A percentile compares a stretch with the other conserved stretches of the same genome.
phyloP scores from a whole-genome alignment of 2,888 invertebrate genomes.

The Dynastes tityus region DNA sequence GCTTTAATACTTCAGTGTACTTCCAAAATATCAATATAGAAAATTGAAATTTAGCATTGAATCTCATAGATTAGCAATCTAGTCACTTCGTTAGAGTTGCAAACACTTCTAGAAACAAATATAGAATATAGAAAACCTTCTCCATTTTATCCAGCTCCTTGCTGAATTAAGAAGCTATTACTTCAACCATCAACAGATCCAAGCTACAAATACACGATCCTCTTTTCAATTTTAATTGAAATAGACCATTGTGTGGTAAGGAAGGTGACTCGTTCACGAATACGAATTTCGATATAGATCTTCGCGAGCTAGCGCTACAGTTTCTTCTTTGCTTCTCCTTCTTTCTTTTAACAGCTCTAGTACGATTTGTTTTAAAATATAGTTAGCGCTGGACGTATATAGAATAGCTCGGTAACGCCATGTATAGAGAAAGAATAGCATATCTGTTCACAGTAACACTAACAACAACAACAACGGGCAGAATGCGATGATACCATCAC shows the following conservation, averaged over 20 bases:
- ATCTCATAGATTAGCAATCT: too few species aligned
- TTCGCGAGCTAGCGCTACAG: background rate
- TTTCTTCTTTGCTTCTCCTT: background rate
- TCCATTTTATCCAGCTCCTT: too few species aligned
- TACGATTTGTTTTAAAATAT: background rate
- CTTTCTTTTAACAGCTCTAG: background rate
- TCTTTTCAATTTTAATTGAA: constrained; percentile 31
- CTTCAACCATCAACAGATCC: constrained; percentile 1
- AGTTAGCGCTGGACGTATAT: constrained; percentile 11
- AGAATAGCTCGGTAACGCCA: constrained; percentile 49
- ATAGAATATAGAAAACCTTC: too few species aligned
- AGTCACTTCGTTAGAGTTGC: too few species aligned
- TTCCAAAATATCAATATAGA: too few species aligned
- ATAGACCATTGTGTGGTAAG: constrained; percentile 39
- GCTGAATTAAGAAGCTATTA: constrained; percentile 2
- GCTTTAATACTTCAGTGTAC: too few species aligned
- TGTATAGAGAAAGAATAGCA: constrained; percentile 59
- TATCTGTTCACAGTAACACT: background rate
- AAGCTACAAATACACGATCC: background rate
- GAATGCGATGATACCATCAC: constrained; percentile 68
- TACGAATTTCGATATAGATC: constrained; percentile 47
- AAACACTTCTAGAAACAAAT: too few species aligned
- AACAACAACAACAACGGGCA: constrained; percentile 6
- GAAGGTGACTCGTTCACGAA: constrained; percentile 2
- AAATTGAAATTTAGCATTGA: too few species aligned